Base-by-base conservation (phyloP, 2,888 invertebrate species). In the Tachina grossa region DNA sequence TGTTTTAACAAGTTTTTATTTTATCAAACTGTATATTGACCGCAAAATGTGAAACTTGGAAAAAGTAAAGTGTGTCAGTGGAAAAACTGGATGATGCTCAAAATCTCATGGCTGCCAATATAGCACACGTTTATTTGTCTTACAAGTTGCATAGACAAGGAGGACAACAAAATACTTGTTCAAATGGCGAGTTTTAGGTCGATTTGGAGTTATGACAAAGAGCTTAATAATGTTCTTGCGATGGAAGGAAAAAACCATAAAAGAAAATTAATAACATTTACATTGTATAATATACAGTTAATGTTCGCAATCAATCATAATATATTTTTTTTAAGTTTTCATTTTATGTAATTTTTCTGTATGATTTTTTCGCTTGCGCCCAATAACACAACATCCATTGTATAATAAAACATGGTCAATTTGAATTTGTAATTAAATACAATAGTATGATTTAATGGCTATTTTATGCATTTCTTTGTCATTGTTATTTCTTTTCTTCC, bases 21-120 rank as follows among this genome's bases (percentile, higher is more conserved):
- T 53, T 2, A 61, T 55, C 11, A 61, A 83, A 83, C 76, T 83
- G 76, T 65, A 45, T 83, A 51, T 83, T 74, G 83, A 78, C 72
- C 83, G 61, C 71, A 72, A 83, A 78, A 72, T 72, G 11, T 57
- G n/a, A 74, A 53, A 75, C 22, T 55, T 71, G 82, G 49, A 72
- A 59, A 83, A 72, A 72, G 45, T 83, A 68, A 83, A 78, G 83
- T 83, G 53, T 72, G 83, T 74, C 83, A 83, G 51, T 83, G 72
- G 76, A 45, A 66, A 83, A 83, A 83, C 83, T 78, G 83, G 83
- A 83, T 72, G 77, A 66, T 59, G 22, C n/a, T 65, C 66, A 71
- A 72, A 72, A 51, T 59, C 9, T 68, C 10, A 14, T 72, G 57
- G 47, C 66, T 78, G 72, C 51, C 78, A 78, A 78, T 74, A 68